Evolutionary conservation across 30 jellyfish, hydroid and myxozoan species (phyloP).

Genomic region (Hydractinia symbiolongicarpus): DNA sequence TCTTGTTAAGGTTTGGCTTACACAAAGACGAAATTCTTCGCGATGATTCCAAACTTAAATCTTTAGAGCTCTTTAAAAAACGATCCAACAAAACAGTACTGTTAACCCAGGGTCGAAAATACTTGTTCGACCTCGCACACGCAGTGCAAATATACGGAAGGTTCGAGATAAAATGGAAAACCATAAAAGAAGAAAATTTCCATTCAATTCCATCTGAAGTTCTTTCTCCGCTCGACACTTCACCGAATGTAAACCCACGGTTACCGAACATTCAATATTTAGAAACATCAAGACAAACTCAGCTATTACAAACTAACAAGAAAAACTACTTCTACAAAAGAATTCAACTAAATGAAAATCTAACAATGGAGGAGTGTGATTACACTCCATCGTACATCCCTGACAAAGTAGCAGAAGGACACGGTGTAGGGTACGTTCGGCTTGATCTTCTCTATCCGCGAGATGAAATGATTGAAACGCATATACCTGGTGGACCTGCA

Average conservation of each 20-base stretch:
- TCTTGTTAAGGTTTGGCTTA: constrained; percentile 10
- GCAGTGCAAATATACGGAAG: constrained; percentile 11
- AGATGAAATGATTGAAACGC: constrained; percentile 19
- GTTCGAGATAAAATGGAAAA: constrained; percentile 29
- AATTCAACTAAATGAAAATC: not conserved
- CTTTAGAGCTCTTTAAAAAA: not conserved
- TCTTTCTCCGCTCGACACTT: constrained; percentile 17
- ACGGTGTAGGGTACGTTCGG: constrained; percentile 50
- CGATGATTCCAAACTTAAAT: not conserved
- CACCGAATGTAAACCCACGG: not conserved
- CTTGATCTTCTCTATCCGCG: constrained; percentile 53
- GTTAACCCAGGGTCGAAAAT: constrained; percentile 15
- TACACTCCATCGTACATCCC: constrained; percentile 53
- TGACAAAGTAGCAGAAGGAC: constrained; percentile 17
- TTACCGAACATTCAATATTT: constrained; percentile 36
- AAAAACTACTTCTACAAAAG: not conserved
- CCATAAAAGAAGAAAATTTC: not conserved
- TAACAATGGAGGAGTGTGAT: constrained; percentile 38
- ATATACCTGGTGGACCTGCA: not conserved
- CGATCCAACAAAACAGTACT: not conserved
- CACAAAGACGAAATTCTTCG: not conserved
- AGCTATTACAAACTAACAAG: not conserved
- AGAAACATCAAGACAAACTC: not conserved
- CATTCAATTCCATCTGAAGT: constrained; percentile 2
- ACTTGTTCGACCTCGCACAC: constrained; percentile 20